phyloP scores from a whole-genome alignment of 2,113 vertebrate genomes.

The Cyprinus carpio region DNA sequence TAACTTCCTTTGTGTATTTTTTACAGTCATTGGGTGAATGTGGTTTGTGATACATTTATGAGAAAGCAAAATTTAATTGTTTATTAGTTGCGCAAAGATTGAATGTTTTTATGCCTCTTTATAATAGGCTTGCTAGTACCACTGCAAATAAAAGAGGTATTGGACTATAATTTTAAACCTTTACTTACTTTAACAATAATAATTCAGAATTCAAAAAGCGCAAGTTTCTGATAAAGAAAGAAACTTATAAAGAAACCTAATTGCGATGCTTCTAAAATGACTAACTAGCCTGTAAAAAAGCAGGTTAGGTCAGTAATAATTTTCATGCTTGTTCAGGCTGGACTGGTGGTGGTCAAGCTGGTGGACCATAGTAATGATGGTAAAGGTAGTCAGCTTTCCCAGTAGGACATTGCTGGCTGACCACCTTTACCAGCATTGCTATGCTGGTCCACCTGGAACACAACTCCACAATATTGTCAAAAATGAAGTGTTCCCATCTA shows the following conservation, averaged over 20 bases:
- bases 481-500: too few species aligned
- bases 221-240: neutral
- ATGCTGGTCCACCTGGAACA: too few species aligned
- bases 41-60: neutral
- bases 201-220: neutral
- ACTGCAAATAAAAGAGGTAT: neutral
- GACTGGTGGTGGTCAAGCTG: neutral
- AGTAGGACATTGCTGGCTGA: too few species aligned
- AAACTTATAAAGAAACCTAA: neutral
- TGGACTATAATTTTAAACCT: neutral
- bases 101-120: neutral
- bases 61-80: constrained; percentile 29
- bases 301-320: neutral
- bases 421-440: too few species aligned
- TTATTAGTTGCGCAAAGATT: constrained; percentile 24
- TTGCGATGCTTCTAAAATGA: neutral
- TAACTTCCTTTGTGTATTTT: constrained; percentile 26
- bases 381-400: too few species aligned
- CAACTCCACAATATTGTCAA: too few species aligned
- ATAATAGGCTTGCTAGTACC: neutral
- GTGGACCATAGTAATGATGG: neutral
- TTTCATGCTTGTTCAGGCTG: too few species aligned
- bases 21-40: constrained; percentile 26
- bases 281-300: neutral
- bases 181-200: neutral